Conservation (phyloP, 2,888 invertebrate genomes). For the Agriopis leucophaearia region DNA sequence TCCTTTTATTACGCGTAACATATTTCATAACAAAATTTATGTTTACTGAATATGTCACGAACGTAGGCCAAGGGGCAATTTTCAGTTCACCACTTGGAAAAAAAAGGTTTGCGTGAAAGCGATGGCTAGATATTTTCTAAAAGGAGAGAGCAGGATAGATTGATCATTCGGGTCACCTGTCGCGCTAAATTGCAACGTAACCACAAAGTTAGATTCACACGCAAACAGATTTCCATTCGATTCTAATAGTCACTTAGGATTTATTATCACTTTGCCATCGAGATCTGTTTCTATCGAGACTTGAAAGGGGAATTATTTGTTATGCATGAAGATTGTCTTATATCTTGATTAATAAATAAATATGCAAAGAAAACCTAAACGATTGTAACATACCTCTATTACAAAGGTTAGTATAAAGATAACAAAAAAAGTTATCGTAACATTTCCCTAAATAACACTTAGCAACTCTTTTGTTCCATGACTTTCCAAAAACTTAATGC, state of each 20-base stretch:
- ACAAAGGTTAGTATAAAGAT: too few relatives aligned
- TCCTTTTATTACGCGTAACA: constrained; percentile 44
- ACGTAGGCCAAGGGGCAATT: constrained; percentile 43
- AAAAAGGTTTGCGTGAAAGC: constrained; percentile 39
- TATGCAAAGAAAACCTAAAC: too few relatives aligned
- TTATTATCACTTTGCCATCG: constrained; percentile 19
- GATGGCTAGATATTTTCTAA: constrained; percentile 35
- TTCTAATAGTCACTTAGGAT: constrained; percentile 42
- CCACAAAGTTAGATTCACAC: constrained; percentile 52
- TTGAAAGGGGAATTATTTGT: neutral
- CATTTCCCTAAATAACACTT: too few relatives aligned
- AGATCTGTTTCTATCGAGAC: constrained; percentile 8
- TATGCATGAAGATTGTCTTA: neutral
- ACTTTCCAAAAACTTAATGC: too few relatives aligned
- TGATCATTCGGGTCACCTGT: constrained; percentile 63
- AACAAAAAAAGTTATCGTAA: too few relatives aligned
- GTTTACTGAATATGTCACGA: constrained; percentile 46
- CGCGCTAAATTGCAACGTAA: constrained; percentile 60
- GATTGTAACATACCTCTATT: too few relatives aligned
- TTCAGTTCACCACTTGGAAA: constrained; percentile 44
- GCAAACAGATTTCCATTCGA: constrained; percentile 48
- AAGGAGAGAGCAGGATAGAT: constrained; percentile 36
- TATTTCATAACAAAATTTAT: constrained; percentile 49
- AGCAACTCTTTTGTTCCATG: too few relatives aligned
- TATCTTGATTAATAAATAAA: too few relatives aligned